phyloP scores from a whole-genome alignment of 2,113 vertebrate species.

The Pyrgilauda ruficollis region DNA sequence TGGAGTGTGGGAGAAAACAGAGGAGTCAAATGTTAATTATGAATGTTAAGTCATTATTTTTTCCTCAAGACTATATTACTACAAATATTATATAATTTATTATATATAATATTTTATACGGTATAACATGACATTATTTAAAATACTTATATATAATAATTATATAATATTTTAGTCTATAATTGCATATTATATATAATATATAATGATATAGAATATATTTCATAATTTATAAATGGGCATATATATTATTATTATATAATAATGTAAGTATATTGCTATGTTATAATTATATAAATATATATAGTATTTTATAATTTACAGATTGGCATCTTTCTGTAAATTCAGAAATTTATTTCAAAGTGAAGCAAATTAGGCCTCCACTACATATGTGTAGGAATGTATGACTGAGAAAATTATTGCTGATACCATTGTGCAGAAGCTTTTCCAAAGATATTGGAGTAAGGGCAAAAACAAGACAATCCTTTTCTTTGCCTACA shows the following conservation, averaged over 20 bases:
- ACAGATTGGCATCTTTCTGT: slow-evolving; percentile 21
- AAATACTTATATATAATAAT: no score
- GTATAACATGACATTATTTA: no score
- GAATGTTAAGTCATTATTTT: not conserved
- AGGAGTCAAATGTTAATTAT: not conserved
- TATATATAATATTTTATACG: not conserved
- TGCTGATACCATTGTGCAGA: not conserved
- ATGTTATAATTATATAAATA: not conserved
- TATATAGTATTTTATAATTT: not conserved
- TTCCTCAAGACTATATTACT: not conserved
- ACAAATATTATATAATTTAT: not conserved
- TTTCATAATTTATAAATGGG: not conserved
- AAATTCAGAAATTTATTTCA: not conserved
- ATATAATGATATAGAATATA: no score
- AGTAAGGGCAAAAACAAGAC: not conserved
- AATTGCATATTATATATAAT: no score
- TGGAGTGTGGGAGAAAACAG: not conserved
- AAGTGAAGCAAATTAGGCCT: not conserved
- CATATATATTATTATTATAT: not conserved
- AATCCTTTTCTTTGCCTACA: not conserved
- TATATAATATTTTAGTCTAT: no score
- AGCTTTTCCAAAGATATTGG: fast-evolving
- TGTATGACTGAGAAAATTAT: not conserved
- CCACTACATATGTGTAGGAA: not conserved
- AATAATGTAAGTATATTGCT: not conserved